Evolutionary conservation across 2,888 invertebrate genomes (phyloP).

Genomic region (Parnassius apollo): DNA sequence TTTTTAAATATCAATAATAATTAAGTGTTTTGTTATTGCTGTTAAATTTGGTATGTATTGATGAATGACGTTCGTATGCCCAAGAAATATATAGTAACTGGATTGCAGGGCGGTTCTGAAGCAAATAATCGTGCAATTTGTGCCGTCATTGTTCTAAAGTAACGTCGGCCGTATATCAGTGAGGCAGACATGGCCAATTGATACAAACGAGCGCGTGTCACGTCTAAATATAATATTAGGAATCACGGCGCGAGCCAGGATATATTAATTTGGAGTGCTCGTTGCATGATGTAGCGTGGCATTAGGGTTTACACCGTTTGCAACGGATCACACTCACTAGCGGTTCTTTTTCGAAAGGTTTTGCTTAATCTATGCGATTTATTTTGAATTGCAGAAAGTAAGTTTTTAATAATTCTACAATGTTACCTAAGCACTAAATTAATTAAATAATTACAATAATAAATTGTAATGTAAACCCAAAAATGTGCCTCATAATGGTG

Average conservation of each 20-base stretch:
- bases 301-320: constrained; percentile 47
- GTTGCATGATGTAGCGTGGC: constrained; percentile 60
- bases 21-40: too few relatives aligned
- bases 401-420: too few relatives aligned
- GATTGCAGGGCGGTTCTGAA: constrained; percentile 63
- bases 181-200: constrained; percentile 77
- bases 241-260: constrained; percentile 81
- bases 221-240: constrained; percentile 82
- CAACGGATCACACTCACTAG: constrained; percentile 29
- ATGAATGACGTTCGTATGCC: too few relatives aligned
- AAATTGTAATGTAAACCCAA: too few relatives aligned
- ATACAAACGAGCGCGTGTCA: constrained; percentile 81
- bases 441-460: too few relatives aligned
- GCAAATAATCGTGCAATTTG: constrained; percentile 77
- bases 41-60: too few relatives aligned
- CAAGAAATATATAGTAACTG: constrained; percentile 36
- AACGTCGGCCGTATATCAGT: constrained; percentile 78
- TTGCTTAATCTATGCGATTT: too few relatives aligned
- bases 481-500: background rate
- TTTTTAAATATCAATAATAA: too few relatives aligned
- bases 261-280: constrained; percentile 79
- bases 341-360: too few relatives aligned
- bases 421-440: too few relatives aligned
- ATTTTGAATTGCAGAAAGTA: too few relatives aligned
- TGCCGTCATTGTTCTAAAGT: constrained; percentile 80